A percentile compares a stretch with the other conserved stretches of the same genome.
Conservation (phyloP, 2,113 vertebrate species). For the Ctenodactylus gundi region DNA sequence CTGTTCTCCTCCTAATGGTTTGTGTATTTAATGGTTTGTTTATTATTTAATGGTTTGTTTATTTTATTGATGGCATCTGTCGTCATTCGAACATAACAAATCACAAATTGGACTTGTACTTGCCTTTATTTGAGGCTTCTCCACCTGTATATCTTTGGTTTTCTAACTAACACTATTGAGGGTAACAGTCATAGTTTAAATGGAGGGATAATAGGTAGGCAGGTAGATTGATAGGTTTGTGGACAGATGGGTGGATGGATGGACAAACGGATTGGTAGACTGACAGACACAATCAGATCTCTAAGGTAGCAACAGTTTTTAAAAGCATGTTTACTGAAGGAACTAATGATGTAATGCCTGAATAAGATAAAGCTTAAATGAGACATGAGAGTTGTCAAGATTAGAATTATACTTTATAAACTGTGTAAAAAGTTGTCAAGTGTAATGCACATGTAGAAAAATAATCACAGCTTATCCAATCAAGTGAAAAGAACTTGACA, state of each 20-base stretch:
- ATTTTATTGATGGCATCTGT: constrained; percentile 70
- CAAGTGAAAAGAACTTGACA: background rate
- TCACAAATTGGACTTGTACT: constrained; percentile 14
- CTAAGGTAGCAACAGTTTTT: background rate
- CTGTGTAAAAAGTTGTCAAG: background rate
- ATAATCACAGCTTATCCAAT: background rate
- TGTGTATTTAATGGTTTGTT: constrained; percentile 65
- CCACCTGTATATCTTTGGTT: background rate
- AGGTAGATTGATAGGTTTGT: too few species aligned
- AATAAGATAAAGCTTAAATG: constrained; percentile 21
- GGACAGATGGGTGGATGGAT: background rate
- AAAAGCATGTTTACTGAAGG: constrained; percentile 1
- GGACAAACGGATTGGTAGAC: background rate
- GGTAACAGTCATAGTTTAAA: background rate
- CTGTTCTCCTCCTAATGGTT: constrained; percentile 64
- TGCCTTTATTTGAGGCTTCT: background rate
- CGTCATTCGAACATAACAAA: constrained; percentile 46
- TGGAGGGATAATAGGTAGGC: background rate
- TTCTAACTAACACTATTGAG: background rate
- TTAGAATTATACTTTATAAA: background rate
- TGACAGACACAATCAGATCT: background rate
- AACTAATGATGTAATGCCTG: background rate
- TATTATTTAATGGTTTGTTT: constrained; percentile 72
- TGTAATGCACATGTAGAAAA: background rate
- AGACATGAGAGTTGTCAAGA: background rate